Base-by-base conservation (phyloP, 2,888 invertebrate genomes). In the Acanthopleura granulata region DNA sequence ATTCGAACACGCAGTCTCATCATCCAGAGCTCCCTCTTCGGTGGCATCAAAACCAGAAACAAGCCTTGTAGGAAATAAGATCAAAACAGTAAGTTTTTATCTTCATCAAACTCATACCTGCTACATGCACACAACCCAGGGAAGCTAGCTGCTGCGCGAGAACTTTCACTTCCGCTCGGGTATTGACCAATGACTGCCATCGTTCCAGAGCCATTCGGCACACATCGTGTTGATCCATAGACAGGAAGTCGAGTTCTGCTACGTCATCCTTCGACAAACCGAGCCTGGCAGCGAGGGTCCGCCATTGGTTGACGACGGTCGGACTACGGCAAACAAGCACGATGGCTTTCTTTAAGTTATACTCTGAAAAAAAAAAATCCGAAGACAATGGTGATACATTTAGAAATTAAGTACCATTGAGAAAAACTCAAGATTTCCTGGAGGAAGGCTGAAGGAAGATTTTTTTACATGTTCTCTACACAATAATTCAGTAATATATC, bases 181-280 rank as follows among this genome's bases (percentile, higher is more conserved):
- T 6, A 22, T 66, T 27, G 12, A 15, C 15, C 22, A 66, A 6
- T 18, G 40, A 22, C 18, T 71, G 71, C 71, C 71, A 71, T 30
- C 71, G 71, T 71, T 71, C 49, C 16, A 71, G 25, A 18, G 50
- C 50, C 71, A 9, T 16, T 49, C n/a, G 4, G 27, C 71, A 71
- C 1, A 25, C 40, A 16, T 49, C 49, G 9, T n/a, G 18, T 9
- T 71, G 18, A 49, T 49, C 25, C 4, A 49, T 3, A 27, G 40
- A 49, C 15, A 40, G 71, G 50, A 49, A 18, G 14, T 49, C 71
- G 1, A 71, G 49, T 29, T n/a, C 40, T 16, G 71, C 27, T 11
- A 71, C 40, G 40, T 71, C 71, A 71, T 29, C 49, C 40, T 71
- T 40, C 14, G 40, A 40, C 18, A 71, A 18, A 16, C 50, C 50